phyloP scores from a whole-genome alignment of 1,140 invertebrate species.

The Plodia interpunctella region DNA sequence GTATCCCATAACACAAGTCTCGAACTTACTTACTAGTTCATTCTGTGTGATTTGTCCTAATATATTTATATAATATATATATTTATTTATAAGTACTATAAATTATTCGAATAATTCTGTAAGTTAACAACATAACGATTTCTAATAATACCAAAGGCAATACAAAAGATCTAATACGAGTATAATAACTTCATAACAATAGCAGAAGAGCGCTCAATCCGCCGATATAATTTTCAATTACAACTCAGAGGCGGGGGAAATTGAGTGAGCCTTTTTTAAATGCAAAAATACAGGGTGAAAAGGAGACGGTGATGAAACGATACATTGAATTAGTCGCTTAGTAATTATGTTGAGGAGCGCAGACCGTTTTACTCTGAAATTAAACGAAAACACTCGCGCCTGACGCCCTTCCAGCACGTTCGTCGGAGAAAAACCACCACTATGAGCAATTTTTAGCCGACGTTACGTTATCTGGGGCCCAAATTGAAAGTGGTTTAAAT shows the following conservation, averaged over 20 bases:
- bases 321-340: slow-evolving; percentile 32
- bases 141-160: background rate
- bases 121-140: background rate
- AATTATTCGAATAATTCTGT: too few relatives aligned
- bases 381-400: slow-evolving; percentile 57
- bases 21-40: too few relatives aligned
- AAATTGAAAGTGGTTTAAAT: too few relatives aligned
- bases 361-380: slow-evolving; percentile 52
- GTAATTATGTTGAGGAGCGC: slow-evolving; percentile 50
- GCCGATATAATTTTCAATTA: slow-evolving; percentile 24
- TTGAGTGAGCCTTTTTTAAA: slow-evolving; percentile 30
- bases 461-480: too few relatives aligned
- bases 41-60: too few relatives aligned
- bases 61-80: too few relatives aligned
- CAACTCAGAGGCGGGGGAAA: slow-evolving; percentile 19
- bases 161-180: background rate
- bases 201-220: slow-evolving; percentile 9
- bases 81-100: too few relatives aligned
- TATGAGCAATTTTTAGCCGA: slow-evolving; percentile 6
- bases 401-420: slow-evolving; percentile 2
- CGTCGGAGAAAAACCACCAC: background rate
- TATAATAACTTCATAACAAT: background rate
- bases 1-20: too few relatives aligned
- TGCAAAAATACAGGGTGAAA: slow-evolving; percentile 31
- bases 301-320: slow-evolving; percentile 34